Conservation (phyloP, 1,140 invertebrate species). For the honey bee (Apis mellifera) region Amel_HAv3.1 CM009935.2:10031001-10031500, state of each 20-base stretch:
- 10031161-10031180: conserved; percentile 71
- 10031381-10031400: conserved; percentile 55
- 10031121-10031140: conserved; percentile 30
- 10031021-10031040: background rate
- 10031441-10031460: conserved; percentile 63
- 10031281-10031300: conserved; percentile 60
- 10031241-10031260: conserved; percentile 78
- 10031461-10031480: conserved; percentile 36
- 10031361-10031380: conserved; percentile 68
- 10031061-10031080: background rate
- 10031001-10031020: background rate
- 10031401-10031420: background rate
- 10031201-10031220: conserved; percentile 77
- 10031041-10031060: background rate
- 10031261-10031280: conserved; percentile 65
- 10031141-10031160: conserved; percentile 47
- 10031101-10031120: background rate
- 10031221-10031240: conserved; percentile 79
- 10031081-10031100: background rate
- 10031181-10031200: conserved; percentile 79
- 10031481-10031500: conserved; percentile 59
- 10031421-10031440: conserved; percentile 47
- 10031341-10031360: conserved; percentile 46
- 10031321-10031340: conserved; percentile 37
- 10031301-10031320: conserved; percentile 55